Percentiles rank a stretch among this genome's conserved stretches.
Evolutionary conservation across 2,888 invertebrate species (phyloP).

Genomic region (Drosophila kanekoi): DNA sequence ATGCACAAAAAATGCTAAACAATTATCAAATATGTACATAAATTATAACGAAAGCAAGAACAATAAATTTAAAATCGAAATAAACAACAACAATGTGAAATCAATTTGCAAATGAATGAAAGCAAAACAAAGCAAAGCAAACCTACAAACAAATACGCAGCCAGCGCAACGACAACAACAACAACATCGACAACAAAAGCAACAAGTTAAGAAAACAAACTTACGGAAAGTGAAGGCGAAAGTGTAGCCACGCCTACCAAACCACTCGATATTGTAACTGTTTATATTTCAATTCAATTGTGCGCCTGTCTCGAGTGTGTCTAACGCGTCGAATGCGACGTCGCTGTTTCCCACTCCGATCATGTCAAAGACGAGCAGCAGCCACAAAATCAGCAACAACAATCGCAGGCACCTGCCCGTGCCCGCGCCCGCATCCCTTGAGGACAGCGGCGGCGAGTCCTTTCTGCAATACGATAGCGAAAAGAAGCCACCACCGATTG

Average conservation of each 20-base stretch:
- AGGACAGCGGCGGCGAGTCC: slow-evolving; percentile 74
- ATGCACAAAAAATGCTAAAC: slow-evolving; percentile 21
- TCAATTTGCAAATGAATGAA: slow-evolving; percentile 72
- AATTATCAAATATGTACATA: slow-evolving; percentile 32
- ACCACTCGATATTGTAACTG: slow-evolving; percentile 23
- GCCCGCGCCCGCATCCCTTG: slow-evolving; percentile 34
- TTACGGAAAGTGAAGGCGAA: slow-evolving; percentile 67
- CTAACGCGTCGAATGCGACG: slow-evolving; percentile 41
- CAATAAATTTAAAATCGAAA: slow-evolving; percentile 45
- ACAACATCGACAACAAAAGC: slow-evolving; percentile 23
- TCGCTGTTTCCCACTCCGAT: slow-evolving; percentile 37
- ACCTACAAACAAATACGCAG: slow-evolving; percentile 29
- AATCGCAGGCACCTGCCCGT: slow-evolving; percentile 61
- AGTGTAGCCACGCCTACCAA: slow-evolving; percentile 45
- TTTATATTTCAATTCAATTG: slow-evolving; percentile 29
- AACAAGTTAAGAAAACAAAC: too few relatives aligned
- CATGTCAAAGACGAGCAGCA: slow-evolving; percentile 79
- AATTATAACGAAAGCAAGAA: slow-evolving; percentile 55
- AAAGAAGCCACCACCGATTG: slow-evolving; percentile 84
- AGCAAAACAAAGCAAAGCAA: slow-evolving; percentile 49
- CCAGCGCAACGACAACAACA: slow-evolving; percentile 38
- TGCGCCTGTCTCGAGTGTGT: slow-evolving; percentile 12
- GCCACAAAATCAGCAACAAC: slow-evolving; percentile 38
- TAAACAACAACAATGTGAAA: slow-evolving; percentile 46
- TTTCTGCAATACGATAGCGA: slow-evolving; percentile 84